A percentile compares a stretch with the other conserved stretches of the same genome.
Conservation (phyloP, 2,888 invertebrate genomes). For the Timema cristinae region DNA sequence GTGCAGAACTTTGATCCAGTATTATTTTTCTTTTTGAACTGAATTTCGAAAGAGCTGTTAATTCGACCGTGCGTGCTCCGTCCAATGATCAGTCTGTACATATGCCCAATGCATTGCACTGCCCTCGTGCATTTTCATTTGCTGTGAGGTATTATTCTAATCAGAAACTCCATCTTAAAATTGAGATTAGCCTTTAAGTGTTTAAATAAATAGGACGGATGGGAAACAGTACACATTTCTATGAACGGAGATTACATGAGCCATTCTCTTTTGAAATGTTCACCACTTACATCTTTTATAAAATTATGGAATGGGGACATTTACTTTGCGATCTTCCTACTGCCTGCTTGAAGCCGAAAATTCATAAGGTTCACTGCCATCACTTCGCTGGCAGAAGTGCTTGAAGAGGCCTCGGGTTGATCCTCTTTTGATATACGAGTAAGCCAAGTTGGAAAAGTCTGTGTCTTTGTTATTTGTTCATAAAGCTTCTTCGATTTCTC, state of each 20-base stretch:
- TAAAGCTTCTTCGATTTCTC: too few species aligned
- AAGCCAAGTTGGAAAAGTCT: too few species aligned
- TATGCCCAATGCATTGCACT: not conserved
- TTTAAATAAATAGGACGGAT: not conserved
- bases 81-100: conserved; percentile 1
- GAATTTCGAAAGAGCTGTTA: not conserved
- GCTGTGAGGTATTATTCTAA: conserved; percentile 13
- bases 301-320: conserved; percentile 7
- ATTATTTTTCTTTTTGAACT: not conserved
- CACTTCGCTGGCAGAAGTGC: too few species aligned
- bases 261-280: conserved; percentile 10
- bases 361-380: not conserved
- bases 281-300: not conserved
- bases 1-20: not conserved
- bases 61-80: not conserved
- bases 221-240: not conserved
- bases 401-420: too few species aligned
- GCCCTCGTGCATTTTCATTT: not conserved
- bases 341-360: conserved; percentile 9
- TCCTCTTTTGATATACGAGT: too few species aligned
- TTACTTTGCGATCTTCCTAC: not conserved
- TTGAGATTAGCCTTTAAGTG: not conserved
- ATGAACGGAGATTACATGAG: not conserved
- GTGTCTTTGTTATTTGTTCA: too few species aligned
- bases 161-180: conserved; percentile 4